A percentile compares a stretch with the other conserved stretches of the same genome.
phyloP scores from a whole-genome alignment of 2,113 vertebrate species.

The Synchiropus splendidus region DNA sequence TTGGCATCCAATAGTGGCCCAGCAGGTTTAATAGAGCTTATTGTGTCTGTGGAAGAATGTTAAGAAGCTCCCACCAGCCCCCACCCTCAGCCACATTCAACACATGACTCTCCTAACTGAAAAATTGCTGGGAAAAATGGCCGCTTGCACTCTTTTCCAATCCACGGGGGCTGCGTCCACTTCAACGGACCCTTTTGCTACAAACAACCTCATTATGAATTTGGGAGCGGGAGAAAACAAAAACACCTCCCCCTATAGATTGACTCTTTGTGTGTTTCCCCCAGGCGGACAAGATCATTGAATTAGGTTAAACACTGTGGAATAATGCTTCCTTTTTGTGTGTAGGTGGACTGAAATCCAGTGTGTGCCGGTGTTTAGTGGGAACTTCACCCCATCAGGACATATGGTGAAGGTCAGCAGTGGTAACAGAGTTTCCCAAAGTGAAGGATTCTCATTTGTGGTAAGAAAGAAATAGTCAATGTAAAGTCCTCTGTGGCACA shows the following conservation, averaged over 20 bases:
- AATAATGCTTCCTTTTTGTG: constrained; percentile 24
- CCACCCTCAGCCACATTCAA: constrained; percentile 20
- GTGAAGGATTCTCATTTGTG: constrained; percentile 79
- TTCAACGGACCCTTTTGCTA: constrained; percentile 29
- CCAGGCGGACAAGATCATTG: constrained; percentile 39
- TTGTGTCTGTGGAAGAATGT: constrained; percentile 53
- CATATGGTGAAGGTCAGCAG: constrained; percentile 74
- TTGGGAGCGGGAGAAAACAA: constrained; percentile 2
- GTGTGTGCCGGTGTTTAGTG: constrained; percentile 69
- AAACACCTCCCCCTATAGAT: constrained; percentile 6
- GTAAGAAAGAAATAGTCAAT: constrained; percentile 70
- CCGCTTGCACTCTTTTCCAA: constrained; percentile 19
- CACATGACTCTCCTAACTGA: constrained; percentile 54
- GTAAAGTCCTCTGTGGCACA: no score
- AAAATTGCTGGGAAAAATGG: constrained; percentile 49
- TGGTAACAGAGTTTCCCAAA: constrained; percentile 60
- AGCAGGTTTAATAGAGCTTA: constrained; percentile 23
- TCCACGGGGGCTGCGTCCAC: constrained; percentile 19
- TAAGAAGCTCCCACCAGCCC: constrained; percentile 8
- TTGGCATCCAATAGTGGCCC: constrained; percentile 17
- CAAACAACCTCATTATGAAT: constrained; percentile 35
- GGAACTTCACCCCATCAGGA: constrained; percentile 67
- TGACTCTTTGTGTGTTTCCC: constrained; percentile 36
- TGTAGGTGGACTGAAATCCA: constrained; percentile 74
- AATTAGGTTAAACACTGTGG: constrained; percentile 56